Base-by-base conservation (phyloP, 2,888 invertebrate genomes). In the Metopia argyrocephala region DNA sequence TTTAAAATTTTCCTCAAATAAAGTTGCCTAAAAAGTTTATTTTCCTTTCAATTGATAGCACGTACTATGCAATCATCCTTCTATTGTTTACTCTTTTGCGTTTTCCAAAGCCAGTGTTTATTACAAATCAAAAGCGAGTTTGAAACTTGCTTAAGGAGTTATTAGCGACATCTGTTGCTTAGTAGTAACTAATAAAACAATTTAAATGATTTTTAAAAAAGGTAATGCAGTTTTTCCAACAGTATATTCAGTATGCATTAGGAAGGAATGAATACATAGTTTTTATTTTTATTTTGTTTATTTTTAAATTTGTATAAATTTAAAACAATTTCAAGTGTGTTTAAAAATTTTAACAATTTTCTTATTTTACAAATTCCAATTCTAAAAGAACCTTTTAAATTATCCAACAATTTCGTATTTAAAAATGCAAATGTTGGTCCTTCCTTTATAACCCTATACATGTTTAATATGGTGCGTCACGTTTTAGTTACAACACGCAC, bases 401-500 rank as follows among this genome's bases (percentile, higher is more conserved):
- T 45, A 38, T 31, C 21, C 38, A 5, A 7, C 38, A 59, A 28
- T 50, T 21, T 20, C 54, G 1, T 21, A 52, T 5, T 25, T 4
- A 15, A 25, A 25, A 23, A 56, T 56, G 45, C 15, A 56, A 27
- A 56, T 3, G 15, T 38, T 38, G n/a, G n/a, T n/a, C n/a, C n/a
- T n/a, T n/a, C n/a, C n/a, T n/a, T n/a, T n/a, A n/a, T n/a, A n/a
- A n/a, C n/a, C n/a, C 28, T 31, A 50, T 70, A 20, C 38, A 70
- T 71, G 27, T 50, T 59, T 71, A 65, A 64, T 76, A 52, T 15
- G 38, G 9, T 38, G 15, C 38, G 38, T 1, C 78, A 78, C 78
- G 66, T 25, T 78, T 65, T 54, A 46, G 21, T 54, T 54, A 23
- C 48, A 61, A 56, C 64, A 78, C 65, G 78, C 61, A 73, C 46